Base-by-base conservation (phyloP, 1,140 invertebrate species). In the Phymastichus coffea region DNA sequence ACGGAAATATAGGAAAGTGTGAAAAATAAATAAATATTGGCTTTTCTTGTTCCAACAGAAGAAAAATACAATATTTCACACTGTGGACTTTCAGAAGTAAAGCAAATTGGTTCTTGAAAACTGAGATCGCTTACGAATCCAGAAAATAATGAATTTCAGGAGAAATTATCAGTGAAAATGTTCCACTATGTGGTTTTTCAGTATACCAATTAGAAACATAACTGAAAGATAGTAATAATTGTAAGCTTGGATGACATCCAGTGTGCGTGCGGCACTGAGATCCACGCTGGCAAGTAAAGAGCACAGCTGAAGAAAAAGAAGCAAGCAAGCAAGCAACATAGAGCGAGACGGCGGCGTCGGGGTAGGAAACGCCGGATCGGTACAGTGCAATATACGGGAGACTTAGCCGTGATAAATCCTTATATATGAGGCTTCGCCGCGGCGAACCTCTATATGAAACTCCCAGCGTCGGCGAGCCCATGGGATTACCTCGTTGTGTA, bases 361-460 rank as follows among this genome's bases (percentile, higher is more conserved):
- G 47, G 48, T 28, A 59, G 57, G 41, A 53, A 65, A 64, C 63
- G 68, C 57, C 65, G 64, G 66, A 70, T 76, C 73, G 73, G 71
- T 67, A 71, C 65, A 70, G 70, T 65, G 72, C 75, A 78, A 79
- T 78, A 76, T 77, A 77, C 76, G 70, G 69, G 62, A 73, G 75
- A 75, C 72, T 79, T 78, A 78, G 71, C 73, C 69, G 72, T 76
- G 74, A 79, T 79, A 79, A 79, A 79, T 79, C 75, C 74, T 76
- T 78, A 77, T 79, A 77, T 78, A 78, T 77, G 77, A 75, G 75
- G 72, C 72, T 71, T 67, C 71, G 69, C 66, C 67, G 66, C 63
- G 66, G 65, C 69, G 65, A 67, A 68, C 67, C 70, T 74, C 71
- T 74, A 77, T 78, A 78, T 76, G 69, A 78, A 77, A 75, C 70